Base-by-base conservation (phyloP, 2,888 invertebrate species). In the Thereva nobilitata region DNA sequence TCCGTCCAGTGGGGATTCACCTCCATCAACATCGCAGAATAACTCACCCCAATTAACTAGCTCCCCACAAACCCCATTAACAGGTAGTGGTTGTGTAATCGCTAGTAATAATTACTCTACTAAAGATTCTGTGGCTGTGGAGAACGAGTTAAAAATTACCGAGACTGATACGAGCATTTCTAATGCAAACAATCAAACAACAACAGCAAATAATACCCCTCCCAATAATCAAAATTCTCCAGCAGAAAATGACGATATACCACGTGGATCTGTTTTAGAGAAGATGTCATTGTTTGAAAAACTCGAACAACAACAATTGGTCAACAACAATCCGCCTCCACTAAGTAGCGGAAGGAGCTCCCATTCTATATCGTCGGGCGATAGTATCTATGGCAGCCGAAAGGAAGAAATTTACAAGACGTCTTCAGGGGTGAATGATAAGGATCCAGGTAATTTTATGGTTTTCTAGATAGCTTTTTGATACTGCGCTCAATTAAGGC, bases 231-330 rank as follows among this genome's bases (percentile, higher is more conserved):
- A 66, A 68, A 55, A 61, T 45, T 65, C 53, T 63, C 67, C 72
- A 67, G 68, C 71, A 69, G 72, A 79, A 8, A 59, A 78, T 64
- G 81, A 81, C 70, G 79, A 79, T 54, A 77, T 78, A 59, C 78
- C 80, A 4, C 76, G 78, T 34, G 81, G 80, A 55, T 81, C 81
- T 1, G 81, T 81, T 10, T 70, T 81, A 55, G 81, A 81, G 68
- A 81, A 81, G 73, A 79, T 79, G 34, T 82, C 82, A 35, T 79
- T 81, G 80, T 81, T 81, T 72, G 81, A 81, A 72, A 66, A 68
- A 69, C 38, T 53, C 12, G 50, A 56, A 35, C 52, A 59, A 42
- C 59, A 65, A 64, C 65, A 67, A 34, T 37, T 66, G 54, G 67
- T 53, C 50, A 72, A 67, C 52, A 72, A 70, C 55, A 72, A 71